These are phyloP conservation scores for Dicentrarchus labrax DNA, from an alignment of 2,113 vertebrate genomes.

Conservation along the genomic window DNA sequence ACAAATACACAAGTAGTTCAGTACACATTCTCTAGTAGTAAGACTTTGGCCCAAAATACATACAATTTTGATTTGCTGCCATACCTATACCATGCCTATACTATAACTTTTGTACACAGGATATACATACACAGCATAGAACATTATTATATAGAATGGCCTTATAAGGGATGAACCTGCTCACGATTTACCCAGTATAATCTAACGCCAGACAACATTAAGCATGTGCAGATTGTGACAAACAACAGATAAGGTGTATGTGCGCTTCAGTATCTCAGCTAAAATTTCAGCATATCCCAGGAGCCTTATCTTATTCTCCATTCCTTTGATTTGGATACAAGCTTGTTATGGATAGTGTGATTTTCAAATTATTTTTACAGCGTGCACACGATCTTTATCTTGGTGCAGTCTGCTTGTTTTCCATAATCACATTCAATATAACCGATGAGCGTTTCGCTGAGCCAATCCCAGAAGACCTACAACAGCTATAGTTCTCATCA, in stretches of 20 bases:
- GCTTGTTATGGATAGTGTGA: slow-evolving; percentile 14
- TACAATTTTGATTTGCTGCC: not conserved
- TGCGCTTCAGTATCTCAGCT: slow-evolving; percentile 1
- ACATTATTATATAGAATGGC: not conserved
- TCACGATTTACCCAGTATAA: not conserved
- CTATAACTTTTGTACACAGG: not conserved
- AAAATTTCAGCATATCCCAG: slow-evolving; percentile 20
- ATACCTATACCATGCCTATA: no score
- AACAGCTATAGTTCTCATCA: slow-evolving; percentile 38
- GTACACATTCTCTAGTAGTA: not conserved
- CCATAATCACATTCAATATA: slow-evolving; percentile 41
- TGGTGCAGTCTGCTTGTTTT: slow-evolving; percentile 29
- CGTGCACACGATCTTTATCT: slow-evolving; percentile 32
- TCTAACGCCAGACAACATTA: slow-evolving; percentile 9
- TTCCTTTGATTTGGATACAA: slow-evolving; percentile 31
- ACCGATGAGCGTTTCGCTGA: slow-evolving; percentile 44
- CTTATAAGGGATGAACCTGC: not conserved
- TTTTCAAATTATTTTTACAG: slow-evolving; percentile 28
- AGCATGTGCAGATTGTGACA: slow-evolving; percentile 23
- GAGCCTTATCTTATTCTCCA: slow-evolving; percentile 19
- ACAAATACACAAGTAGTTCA: not conserved
- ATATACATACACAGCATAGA: not conserved
- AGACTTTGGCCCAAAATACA: not conserved
- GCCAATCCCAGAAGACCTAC: slow-evolving; percentile 37
- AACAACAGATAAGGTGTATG: slow-evolving; percentile 32